phyloP scores from a whole-genome alignment of 1,140 invertebrate species.

The Calosoma granatense region DNA sequence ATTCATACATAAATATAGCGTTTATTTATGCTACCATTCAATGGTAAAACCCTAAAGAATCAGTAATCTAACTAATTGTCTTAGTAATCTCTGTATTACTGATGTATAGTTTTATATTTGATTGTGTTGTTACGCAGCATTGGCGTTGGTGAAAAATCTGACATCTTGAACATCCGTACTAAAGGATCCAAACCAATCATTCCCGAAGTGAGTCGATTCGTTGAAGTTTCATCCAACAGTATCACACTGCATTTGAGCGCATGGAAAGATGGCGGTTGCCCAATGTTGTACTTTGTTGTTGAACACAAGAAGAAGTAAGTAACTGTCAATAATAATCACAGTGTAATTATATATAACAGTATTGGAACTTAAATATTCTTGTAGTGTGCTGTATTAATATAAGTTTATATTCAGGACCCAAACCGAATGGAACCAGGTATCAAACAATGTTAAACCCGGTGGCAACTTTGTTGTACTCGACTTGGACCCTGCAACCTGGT shows the following conservation, averaged over 20 bases:
- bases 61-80: too few species aligned
- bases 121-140: too few species aligned
- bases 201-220: slow-evolving; percentile 78
- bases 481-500: slow-evolving; percentile 87
- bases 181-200: slow-evolving; percentile 84
- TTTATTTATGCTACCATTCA: too few species aligned
- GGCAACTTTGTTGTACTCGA: slow-evolving; percentile 86
- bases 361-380: background rate
- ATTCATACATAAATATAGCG: slow-evolving; percentile 10
- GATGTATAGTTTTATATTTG: too few species aligned
- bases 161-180: slow-evolving; percentile 75
- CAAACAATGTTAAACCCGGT: slow-evolving; percentile 82
- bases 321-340: slow-evolving; percentile 1
- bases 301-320: slow-evolving; percentile 87
- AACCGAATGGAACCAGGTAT: slow-evolving; percentile 86
- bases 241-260: slow-evolving; percentile 83
- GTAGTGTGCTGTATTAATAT: too few species aligned
- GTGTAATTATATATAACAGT: background rate
- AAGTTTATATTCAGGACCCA: slow-evolving; percentile 57
- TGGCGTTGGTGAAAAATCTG: slow-evolving; percentile 78
- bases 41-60: too few species aligned
- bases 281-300: slow-evolving; percentile 91
- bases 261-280: slow-evolving; percentile 91
- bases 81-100: too few species aligned
- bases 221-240: slow-evolving; percentile 84